Percentiles rank a stretch among this genome's conserved stretches.
These are phyloP conservation scores for Drosophila colorata DNA, from an alignment of 2,888 invertebrate genomes.

Conservation along the genomic window DNA sequence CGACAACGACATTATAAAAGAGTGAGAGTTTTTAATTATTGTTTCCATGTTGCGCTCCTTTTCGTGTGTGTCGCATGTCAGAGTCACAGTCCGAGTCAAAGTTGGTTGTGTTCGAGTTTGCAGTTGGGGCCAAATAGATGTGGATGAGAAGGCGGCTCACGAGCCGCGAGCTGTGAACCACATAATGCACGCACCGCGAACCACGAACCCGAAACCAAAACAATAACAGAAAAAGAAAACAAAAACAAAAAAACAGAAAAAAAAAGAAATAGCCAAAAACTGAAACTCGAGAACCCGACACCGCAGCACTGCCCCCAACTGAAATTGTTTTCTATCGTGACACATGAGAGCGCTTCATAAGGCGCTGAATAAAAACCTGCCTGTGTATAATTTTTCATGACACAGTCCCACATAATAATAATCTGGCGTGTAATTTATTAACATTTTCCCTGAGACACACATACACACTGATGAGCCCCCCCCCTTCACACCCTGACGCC, in stretches of 20 bases:
- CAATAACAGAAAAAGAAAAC: neutral
- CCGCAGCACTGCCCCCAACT: slow-evolving; percentile 1
- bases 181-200: neutral
- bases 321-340: slow-evolving; percentile 60
- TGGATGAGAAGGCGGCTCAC: too few species aligned
- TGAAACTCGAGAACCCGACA: slow-evolving; percentile 8
- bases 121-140: neutral
- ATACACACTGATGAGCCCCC: neutral
- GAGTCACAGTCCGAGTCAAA: neutral
- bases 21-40: slow-evolving; percentile 61
- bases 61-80: slow-evolving; percentile 20
- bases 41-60: slow-evolving; percentile 30
- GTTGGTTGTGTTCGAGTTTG: neutral
- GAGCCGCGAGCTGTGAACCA: too few species aligned
- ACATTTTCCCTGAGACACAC: slow-evolving; percentile 20
- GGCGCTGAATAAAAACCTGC: slow-evolving; percentile 22
- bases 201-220: neutral
- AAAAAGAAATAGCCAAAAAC: neutral
- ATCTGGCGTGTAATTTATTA: slow-evolving; percentile 61
- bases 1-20: slow-evolving; percentile 26
- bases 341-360: slow-evolving; percentile 58
- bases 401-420: slow-evolving; percentile 41
- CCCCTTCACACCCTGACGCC: neutral
- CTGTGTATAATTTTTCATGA: slow-evolving; percentile 49
- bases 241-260: neutral